phyloP scores from a whole-genome alignment of 2,113 vertebrate genomes.

The Bagarius yarrelli region DNA sequence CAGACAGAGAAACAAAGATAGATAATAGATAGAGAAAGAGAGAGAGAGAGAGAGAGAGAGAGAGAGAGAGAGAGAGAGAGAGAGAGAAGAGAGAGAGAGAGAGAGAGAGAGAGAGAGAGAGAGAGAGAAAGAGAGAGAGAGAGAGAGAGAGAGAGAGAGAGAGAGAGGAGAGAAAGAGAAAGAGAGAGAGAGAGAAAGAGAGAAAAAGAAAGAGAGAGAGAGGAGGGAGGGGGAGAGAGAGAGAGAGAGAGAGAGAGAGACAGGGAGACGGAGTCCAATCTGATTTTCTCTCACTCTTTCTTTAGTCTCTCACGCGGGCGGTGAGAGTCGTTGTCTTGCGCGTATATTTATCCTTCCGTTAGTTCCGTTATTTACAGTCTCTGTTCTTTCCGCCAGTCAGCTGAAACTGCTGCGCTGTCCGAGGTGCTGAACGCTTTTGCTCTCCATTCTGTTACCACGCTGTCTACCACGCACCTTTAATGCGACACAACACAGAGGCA shows the following conservation, averaged over 20 bases:
- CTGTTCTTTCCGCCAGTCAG: not conserved
- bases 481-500: not conserved
- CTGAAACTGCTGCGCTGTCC: conserved; percentile 46
- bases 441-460: not conserved
- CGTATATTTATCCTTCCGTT: conserved; percentile 40
- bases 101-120: not conserved
- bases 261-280: not conserved
- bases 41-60: conserved; percentile 2
- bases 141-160: too few relatives aligned
- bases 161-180: too few relatives aligned
- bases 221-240: not conserved
- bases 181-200: not conserved
- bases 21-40: not conserved
- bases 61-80: not conserved
- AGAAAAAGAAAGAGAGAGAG: not conserved
- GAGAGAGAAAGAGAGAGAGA: not conserved
- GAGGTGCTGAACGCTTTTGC: conserved; percentile 48
- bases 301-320: conserved; percentile 6
- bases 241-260: not conserved
- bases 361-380: not conserved
- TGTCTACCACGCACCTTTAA: not conserved
- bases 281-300: conserved; percentile 12
- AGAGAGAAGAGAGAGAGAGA: not conserved
- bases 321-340: conserved; percentile 20
- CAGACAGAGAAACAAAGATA: not conserved